Evolutionary conservation across 2,797 vertebrate species (phyloP), one percentile per base, ranked within the genome.

Genomic region (Anguilla anguilla): DNA sequence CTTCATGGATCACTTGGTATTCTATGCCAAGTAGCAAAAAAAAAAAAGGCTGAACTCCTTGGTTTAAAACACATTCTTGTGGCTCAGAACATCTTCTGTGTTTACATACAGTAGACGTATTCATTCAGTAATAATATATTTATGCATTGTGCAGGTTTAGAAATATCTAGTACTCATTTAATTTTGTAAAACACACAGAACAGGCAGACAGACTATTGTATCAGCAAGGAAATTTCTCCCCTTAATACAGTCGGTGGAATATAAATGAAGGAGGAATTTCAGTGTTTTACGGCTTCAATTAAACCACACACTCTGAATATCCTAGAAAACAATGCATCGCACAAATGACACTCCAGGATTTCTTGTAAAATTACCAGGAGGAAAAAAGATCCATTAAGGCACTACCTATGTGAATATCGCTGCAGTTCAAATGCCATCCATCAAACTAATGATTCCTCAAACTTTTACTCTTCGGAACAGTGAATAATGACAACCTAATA

Each of bases 401-500:
- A 25, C 43, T 49, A 82, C 85, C 89, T 51, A n/a, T 82, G 59
- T 69, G 22, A 72, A 86, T 81, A 86, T 67, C 22, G 11, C 57
- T 86, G 49, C 59, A 59, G 46, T 22, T 84, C 87, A 82, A 91
- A 87, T 87, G 89, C 89, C 89, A 89, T 87, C 92, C 91, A 91
- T 91, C 90, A 82, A 82, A 82, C 43, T 90, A 84, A 90, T 88
- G 90, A 87, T 90, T 83, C 91, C 91, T 90, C 90, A 90, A 90
- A 81, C 79, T 82, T 82, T 82, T 81, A 81, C 91, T 35, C 92
- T 49, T 85, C 92, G 79, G 79, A 25, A 82, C 90, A 92, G 89
- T 92, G 91, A 92, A 91, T 94, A 90, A 94, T 90, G 89, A 90
- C 92, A 95, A 94, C 95, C 94, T 82, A 95, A 95, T 95, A 94